Evolutionary conservation across 1,140 invertebrate species (phyloP).

Genomic region (Tetramorium parvispinum): DNA sequence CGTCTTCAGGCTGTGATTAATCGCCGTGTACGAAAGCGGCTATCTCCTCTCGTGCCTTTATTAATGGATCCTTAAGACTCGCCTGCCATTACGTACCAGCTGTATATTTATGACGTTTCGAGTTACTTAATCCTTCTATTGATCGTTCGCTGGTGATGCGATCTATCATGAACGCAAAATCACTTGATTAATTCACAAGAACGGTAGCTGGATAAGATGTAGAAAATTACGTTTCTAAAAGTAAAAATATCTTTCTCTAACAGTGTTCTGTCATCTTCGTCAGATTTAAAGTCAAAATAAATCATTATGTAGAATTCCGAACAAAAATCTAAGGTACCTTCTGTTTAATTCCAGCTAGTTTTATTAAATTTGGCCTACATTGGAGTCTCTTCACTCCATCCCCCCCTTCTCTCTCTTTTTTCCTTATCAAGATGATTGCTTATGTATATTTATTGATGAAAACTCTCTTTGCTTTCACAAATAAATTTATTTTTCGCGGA

Average conservation of each 20-base stretch:
- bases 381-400: background rate
- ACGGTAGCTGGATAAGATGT: background rate
- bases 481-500: slow-evolving; percentile 23
- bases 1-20: slow-evolving; percentile 65
- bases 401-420: background rate
- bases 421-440: background rate
- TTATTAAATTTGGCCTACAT: background rate
- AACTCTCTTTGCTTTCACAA: background rate
- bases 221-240: background rate
- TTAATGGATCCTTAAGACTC: slow-evolving; percentile 62
- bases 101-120: slow-evolving; percentile 50
- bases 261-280: background rate
- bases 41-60: slow-evolving; percentile 24
- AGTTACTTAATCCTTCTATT: slow-evolving; percentile 44
- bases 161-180: slow-evolving; percentile 8
- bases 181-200: background rate
- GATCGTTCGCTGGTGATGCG: background rate
- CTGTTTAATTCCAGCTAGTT: background rate
- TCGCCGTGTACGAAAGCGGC: slow-evolving; percentile 53
- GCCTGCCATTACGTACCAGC: slow-evolving; percentile 17
- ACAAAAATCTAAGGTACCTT: background rate
- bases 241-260: background rate
- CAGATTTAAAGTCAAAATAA: background rate
- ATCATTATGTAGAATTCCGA: background rate
- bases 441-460: background rate